phyloP scores from a whole-genome alignment of 2,888 invertebrate genomes.

The Seira sanloemensis region DNA sequence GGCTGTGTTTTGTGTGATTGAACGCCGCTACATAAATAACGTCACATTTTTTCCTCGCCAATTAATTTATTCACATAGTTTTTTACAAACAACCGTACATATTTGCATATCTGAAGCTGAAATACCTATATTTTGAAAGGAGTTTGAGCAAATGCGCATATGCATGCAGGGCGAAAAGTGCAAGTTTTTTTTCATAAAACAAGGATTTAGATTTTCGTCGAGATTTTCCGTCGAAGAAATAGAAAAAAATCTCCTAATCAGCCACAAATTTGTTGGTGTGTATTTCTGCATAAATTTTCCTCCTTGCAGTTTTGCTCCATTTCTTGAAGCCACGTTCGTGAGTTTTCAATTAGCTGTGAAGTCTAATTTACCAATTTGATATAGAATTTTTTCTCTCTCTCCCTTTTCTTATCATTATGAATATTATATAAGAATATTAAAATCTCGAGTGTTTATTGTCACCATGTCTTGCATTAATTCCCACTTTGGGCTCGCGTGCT shows the following conservation, averaged over 20 bases:
- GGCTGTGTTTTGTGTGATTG: neutral
- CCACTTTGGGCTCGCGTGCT: neutral
- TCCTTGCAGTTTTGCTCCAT: constrained; percentile 41
- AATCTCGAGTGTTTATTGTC: constrained; percentile 23
- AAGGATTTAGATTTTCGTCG: neutral
- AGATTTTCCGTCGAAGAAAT: neutral
- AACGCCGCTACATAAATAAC: neutral
- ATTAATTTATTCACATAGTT: neutral
- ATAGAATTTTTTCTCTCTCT: constrained; percentile 6
- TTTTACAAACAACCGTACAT: neutral
- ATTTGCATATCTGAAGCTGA: too few relatives aligned
- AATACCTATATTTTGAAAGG: too few relatives aligned
- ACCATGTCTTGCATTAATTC: neutral
- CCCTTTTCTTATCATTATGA: constrained; percentile 14
- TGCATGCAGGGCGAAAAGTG: neutral
- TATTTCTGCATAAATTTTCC: neutral
- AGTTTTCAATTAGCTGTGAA: constrained; percentile 58
- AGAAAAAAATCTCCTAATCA: neutral
- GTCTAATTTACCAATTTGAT: neutral
- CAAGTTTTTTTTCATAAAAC: too few relatives aligned
- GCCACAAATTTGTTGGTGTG: neutral
- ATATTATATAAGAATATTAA: neutral
- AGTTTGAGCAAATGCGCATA: neutral
- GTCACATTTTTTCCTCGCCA: neutral
- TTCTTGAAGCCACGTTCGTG: constrained; percentile 54